A percentile compares a stretch with the other conserved stretches of the same genome.
These are phyloP conservation scores for Caenorhabditis sinica DNA, from an alignment of 2,888 invertebrate species.

Conservation along the genomic window DNA sequence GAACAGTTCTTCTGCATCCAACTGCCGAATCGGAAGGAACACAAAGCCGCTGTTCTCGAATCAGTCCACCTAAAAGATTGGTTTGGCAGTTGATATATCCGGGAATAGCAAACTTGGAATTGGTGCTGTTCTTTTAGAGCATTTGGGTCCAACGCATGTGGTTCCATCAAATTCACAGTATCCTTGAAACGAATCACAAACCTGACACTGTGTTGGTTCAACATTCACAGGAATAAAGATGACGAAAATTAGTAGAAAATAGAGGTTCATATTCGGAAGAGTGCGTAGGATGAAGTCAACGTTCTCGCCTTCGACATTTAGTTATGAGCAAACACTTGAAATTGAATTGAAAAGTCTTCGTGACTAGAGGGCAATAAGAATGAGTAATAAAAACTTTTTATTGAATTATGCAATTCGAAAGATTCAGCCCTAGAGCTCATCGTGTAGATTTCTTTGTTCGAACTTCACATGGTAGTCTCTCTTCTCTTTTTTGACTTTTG, in stretches of 20 bases:
- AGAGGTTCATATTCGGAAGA: neutral
- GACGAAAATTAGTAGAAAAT: neutral
- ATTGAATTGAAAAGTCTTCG: neutral
- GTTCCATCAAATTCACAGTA: slow-evolving; percentile 70
- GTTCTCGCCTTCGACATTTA: neutral
- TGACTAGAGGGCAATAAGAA: neutral
- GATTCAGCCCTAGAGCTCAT: slow-evolving; percentile 43
- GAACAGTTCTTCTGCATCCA: slow-evolving; percentile 63
- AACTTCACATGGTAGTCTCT: slow-evolving; percentile 63
- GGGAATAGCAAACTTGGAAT: slow-evolving; percentile 52
- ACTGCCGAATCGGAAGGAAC: slow-evolving; percentile 64
- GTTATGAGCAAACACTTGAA: slow-evolving; percentile 15
- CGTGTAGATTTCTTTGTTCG: slow-evolving; percentile 56
- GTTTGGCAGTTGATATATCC: neutral
- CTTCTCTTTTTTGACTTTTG: slow-evolving; percentile 67
- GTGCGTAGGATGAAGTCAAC: no score
- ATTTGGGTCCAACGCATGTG: slow-evolving; percentile 65
- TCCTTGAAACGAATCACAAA: slow-evolving; percentile 70
- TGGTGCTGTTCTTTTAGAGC: slow-evolving; percentile 63
- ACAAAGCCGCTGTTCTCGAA: slow-evolving; percentile 69
- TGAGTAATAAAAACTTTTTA: neutral
- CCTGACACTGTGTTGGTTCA: slow-evolving; percentile 52
- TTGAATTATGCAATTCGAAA: slow-evolving; percentile 18
- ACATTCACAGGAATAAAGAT: neutral
- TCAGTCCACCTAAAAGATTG: slow-evolving; percentile 62